A percentile compares a stretch with the other conserved stretches of the same genome.
phyloP scores from a whole-genome alignment of 2,888 invertebrate species.

The Abscondita cerata region DNA sequence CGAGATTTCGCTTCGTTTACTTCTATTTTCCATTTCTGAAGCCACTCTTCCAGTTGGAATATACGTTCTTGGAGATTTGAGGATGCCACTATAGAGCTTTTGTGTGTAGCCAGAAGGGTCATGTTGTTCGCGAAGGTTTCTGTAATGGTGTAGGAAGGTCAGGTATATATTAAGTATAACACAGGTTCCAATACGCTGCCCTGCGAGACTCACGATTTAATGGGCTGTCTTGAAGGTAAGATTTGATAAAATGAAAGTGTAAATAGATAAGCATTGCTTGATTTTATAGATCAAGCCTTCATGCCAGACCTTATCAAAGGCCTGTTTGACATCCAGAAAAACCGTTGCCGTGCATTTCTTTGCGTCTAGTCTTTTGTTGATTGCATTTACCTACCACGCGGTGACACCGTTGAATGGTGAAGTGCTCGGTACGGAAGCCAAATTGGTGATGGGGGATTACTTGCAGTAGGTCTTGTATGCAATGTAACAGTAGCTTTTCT shows the following conservation, averaged over 20 bases:
- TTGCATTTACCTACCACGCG: no score
- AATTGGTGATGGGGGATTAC: neutral
- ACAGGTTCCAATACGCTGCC: neutral
- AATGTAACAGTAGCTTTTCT: neutral
- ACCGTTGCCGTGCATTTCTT: no score
- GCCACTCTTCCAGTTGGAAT: neutral
- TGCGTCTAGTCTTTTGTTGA: no score
- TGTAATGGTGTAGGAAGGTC: neutral
- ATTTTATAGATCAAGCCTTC: no score
- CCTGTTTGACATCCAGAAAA: no score
- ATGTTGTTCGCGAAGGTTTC: neutral
- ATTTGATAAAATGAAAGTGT: no score
- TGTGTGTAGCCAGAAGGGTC: neutral
- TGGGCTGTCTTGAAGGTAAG: no score
- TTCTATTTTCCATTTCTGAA: neutral
- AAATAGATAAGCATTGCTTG: no score
- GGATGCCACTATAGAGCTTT: neutral
- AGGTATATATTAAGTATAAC: neutral
- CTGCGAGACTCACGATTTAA: neutral
- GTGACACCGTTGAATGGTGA: no score
- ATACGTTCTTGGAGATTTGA: neutral
- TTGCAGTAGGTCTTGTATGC: neutral
- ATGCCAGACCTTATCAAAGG: no score
- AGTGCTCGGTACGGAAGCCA: no score
- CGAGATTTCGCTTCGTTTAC: constrained; percentile 5